Evolutionary conservation across 2,113 vertebrate genomes (phyloP).

Genomic region (Eleginops maclovinus): DNA sequence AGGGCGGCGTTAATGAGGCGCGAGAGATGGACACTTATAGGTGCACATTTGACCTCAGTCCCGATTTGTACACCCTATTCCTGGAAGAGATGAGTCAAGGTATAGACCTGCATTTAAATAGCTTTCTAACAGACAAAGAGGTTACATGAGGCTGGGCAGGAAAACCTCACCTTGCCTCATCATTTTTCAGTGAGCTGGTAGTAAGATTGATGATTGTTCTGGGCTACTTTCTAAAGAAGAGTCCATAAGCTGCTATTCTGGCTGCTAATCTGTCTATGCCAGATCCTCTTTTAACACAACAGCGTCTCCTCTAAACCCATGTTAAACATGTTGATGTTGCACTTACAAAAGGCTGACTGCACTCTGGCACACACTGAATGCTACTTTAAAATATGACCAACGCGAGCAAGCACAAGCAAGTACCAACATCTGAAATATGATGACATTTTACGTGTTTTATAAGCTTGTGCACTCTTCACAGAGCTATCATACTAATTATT

Average conservation of each 20-base stretch:
- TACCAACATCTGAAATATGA: constrained; percentile 63
- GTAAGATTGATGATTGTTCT: constrained; percentile 40
- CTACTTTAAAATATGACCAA: constrained; percentile 51
- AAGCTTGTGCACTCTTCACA: constrained; percentile 8
- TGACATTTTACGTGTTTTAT: constrained; percentile 26
- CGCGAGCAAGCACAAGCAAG: constrained; percentile 72
- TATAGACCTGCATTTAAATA: constrained; percentile 24
- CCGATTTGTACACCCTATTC: constrained; percentile 27
- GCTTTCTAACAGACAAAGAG: background rate
- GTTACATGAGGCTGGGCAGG: constrained; percentile 11
- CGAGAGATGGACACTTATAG: constrained; percentile 31
- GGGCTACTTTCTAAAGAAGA: constrained; percentile 48
- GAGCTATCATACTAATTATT: constrained; percentile 3
- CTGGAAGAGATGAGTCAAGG: constrained; percentile 18
- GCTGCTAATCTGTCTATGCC: constrained; percentile 65
- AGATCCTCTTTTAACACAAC: constrained; percentile 67
- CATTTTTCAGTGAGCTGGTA: background rate
- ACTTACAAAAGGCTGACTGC: constrained; percentile 63
- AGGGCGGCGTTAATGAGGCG: constrained; percentile 34
- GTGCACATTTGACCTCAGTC: constrained; percentile 41
- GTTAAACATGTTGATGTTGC: constrained; percentile 70
- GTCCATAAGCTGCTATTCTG: constrained; percentile 42
- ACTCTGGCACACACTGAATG: constrained; percentile 75
- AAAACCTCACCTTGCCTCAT: background rate
- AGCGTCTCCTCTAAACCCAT: constrained; percentile 60